phyloP scores from a whole-genome alignment of 2,888 invertebrate species.

The Hyppa rectilinea region DNA sequence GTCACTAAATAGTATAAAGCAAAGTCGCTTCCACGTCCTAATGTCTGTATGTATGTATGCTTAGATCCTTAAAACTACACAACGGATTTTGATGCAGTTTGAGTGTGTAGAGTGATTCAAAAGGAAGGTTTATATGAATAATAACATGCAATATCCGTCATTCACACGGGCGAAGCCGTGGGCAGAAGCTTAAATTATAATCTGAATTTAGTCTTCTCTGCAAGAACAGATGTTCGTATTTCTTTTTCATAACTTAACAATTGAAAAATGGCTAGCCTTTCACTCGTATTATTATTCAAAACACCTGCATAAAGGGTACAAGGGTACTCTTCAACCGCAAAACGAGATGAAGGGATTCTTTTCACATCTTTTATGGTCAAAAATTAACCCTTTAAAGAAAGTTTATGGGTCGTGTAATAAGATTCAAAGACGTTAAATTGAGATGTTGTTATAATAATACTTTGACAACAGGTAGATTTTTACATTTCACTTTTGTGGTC shows the following conservation, averaged over 20 bases:
- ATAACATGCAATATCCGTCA: too few relatives aligned
- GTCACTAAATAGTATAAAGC: too few relatives aligned
- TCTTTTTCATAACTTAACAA: background rate
- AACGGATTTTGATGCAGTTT: too few relatives aligned
- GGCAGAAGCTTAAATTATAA: too few relatives aligned
- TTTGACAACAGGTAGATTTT: conserved; percentile 13
- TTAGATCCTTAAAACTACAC: too few relatives aligned
- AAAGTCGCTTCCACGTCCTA: too few relatives aligned
- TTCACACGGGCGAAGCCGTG: too few relatives aligned
- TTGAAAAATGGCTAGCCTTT: conserved; percentile 1
- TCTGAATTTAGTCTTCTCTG: background rate
- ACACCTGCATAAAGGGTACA: conserved; percentile 33
- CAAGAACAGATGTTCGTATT: background rate
- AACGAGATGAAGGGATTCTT: conserved; percentile 5
- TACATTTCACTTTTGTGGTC: conserved; percentile 4
- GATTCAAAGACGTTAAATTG: conserved; percentile 2
- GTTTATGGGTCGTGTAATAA: conserved; percentile 55
- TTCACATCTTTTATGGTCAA: conserved; percentile 9
- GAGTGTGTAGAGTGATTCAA: too few relatives aligned
- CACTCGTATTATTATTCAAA: conserved; percentile 20
- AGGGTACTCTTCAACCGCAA: conserved; percentile 25
- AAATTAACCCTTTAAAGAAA: conserved; percentile 29
- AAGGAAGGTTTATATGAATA: too few relatives aligned
- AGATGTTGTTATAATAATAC: background rate
- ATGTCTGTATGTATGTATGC: too few relatives aligned